Conservation (phyloP, 2,113 vertebrate genomes). For the Chamaea fasciata region DNA sequence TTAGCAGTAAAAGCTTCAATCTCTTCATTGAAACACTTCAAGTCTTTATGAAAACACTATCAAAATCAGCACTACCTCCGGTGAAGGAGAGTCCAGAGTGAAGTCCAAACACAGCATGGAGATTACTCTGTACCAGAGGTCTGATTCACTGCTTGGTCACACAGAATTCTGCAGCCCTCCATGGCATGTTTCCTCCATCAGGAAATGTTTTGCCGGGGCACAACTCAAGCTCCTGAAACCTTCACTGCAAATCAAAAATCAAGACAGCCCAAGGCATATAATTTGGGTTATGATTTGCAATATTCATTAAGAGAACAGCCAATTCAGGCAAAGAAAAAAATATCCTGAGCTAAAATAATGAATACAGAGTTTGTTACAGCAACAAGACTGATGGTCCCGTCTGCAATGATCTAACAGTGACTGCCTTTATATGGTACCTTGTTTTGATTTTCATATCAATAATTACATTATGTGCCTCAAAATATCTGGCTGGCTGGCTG, state of each 20-base stretch:
- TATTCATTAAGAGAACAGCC: conserved; percentile 33
- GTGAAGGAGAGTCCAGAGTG: background rate
- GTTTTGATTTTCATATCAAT: conserved; percentile 57
- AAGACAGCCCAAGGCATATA: conserved; percentile 7
- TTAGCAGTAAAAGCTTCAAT: background rate
- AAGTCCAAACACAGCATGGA: background rate
- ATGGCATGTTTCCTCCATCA: background rate
- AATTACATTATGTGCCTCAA: conserved; percentile 36
- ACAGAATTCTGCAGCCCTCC: background rate
- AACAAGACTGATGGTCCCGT: conserved; percentile 29
- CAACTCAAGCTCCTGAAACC: background rate
- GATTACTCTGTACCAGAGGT: background rate
- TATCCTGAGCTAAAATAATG: conserved; percentile 6
- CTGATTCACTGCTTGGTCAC: background rate
- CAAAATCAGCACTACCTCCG: background rate
- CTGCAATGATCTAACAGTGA: conserved; percentile 24
- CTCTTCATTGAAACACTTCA: background rate
- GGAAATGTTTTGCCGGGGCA: background rate
- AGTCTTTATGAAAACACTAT: background rate
- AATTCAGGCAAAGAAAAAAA: conserved; percentile 27
- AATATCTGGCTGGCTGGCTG: background rate
- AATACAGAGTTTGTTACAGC: conserved; percentile 49
- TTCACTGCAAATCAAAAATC: conserved; percentile 22
- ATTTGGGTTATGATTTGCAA: conserved; percentile 19
- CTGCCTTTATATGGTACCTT: conserved; percentile 37